Base-by-base conservation (phyloP, 2,113 vertebrate genomes). In the Trinectes maculatus region DNA sequence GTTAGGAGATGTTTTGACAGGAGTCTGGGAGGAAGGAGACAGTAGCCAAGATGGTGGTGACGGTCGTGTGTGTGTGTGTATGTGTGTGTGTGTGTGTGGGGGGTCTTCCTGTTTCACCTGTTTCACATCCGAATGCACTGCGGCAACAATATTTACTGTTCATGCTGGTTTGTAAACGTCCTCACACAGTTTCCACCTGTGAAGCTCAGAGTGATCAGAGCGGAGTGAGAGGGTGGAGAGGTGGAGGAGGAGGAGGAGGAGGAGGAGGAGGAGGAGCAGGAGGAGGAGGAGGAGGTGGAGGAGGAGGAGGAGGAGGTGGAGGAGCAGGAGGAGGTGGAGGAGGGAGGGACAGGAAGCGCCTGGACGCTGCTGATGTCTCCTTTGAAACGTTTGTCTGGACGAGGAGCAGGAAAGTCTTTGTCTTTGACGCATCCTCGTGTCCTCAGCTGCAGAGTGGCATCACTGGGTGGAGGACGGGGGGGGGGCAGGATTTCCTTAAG, bases 1-100 rank as follows among this genome's bases (percentile, higher is more conserved):
- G 58, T 74, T 53, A 73, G 71, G 56, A 49, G 73, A 65, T 57
- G 61, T 60, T 88, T 83, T 85, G 82, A 86, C 84, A 83, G 83
- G 53, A 82, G 59, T 74, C 42, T 22, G 26, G 55, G 62, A 60
- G 66, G 54, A 66, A 76, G 73, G 37, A 66, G 79, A 73, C 71
- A 47, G 83, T 44, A 25, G 44, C 11, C 55, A 28, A 29, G 7
- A n/a, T n/a, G n/a, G n/a, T n/a, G n/a, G n/a, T n/a, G n/a, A n/a
- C n/a, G n/a, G n/a, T n/a, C n/a, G n/a, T n/a, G n/a, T n/a, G n/a
- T n/a, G n/a, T n/a, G n/a, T n/a, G n/a, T n/a, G n/a, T n/a, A n/a
- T n/a, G n/a, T n/a, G n/a, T n/a, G n/a, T n/a, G n/a, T n/a, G n/a
- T n/a, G n/a, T n/a, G n/a, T n/a, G n/a, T n/a, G n/a, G n/a, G n/a